Conservation (phyloP, 2,888 invertebrate genomes). For the Amaurobius ferox region DNA sequence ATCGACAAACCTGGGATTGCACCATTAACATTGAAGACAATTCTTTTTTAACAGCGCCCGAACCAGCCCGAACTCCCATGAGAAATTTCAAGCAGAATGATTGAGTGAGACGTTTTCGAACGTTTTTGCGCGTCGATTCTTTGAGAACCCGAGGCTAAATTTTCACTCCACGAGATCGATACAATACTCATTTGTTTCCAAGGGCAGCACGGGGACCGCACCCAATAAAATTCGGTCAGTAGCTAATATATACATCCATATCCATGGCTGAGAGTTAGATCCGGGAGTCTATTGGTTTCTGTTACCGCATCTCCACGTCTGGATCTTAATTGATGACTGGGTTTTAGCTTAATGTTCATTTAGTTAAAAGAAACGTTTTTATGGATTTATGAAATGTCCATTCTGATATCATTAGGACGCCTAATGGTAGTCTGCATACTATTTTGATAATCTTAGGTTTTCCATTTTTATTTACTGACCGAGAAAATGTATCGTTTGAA, state of each 20-base stretch:
- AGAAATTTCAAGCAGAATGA: slow-evolving; percentile 39
- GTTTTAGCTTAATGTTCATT: not conserved
- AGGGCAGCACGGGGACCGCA: slow-evolving; percentile 41
- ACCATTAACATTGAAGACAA: slow-evolving; percentile 16
- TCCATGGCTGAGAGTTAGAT: not conserved
- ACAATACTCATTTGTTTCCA: slow-evolving; percentile 47
- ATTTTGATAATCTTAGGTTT: not conserved
- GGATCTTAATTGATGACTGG: not conserved
- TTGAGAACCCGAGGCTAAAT: slow-evolving; percentile 27
- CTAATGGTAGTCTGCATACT: not conserved
- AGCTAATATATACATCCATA: slow-evolving; percentile 24
- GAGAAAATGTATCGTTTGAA: too few species aligned
- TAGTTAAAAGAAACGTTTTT: not conserved
- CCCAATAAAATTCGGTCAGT: slow-evolving; percentile 53
- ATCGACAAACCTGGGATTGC: not conserved
- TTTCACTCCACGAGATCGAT: slow-evolving; percentile 25
- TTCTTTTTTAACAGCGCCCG: not conserved
- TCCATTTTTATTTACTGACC: too few species aligned
- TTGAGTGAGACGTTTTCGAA: slow-evolving; percentile 48
- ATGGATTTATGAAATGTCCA: too few species aligned
- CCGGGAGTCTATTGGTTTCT: not conserved
- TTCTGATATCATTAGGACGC: not conserved
- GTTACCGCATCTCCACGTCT: not conserved
- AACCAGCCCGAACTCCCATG: not conserved
- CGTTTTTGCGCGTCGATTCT: slow-evolving; percentile 45